Base-by-base conservation (phyloP, 2,888 invertebrate genomes). In the Cylindroiulus punctatus region DNA sequence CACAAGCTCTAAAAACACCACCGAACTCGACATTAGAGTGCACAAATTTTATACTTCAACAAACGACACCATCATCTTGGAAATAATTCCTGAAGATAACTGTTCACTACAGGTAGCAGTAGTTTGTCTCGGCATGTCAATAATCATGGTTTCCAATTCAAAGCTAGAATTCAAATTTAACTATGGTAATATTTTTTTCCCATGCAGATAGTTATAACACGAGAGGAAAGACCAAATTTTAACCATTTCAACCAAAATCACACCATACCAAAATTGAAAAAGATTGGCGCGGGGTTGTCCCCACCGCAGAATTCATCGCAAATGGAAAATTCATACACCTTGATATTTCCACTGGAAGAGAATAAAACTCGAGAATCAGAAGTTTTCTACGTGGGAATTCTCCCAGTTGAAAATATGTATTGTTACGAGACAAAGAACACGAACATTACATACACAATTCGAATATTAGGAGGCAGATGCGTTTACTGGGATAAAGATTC, bases 401-500 rank as follows among this genome's bases (percentile, higher is more conserved):
- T 65, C 19, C 22, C 22, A 65, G 57, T 1, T 65, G 26, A 22
- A 22, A 65, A 65, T 7, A 5, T 3, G 8, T 2, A 65, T 22
- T 22, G 22, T 5, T 10, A 36, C 36, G 10, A 22, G 82, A 7
- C 40, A 82, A 82, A n/a, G n/a, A 19, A 81, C 7, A 17, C 0
- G 36, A 42, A 82, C n/a, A 82, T 82, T 30, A 22, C 40, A 7
- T 82, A 82, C 82, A 32, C n/a, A 8, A 30, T 82, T 10, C n/a
- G 40, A 36, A 42, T 42, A 32, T 22, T 82, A n/a, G 19, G 10
- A 10, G 85, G 36, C 12, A 52, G 17, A 4, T 85, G 85, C 44
- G 32, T 44, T 40, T 65, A 47, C 26, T 85, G 85, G 85, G 85
- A 85, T 17, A 32, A 52, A 65, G 40, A 85, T 44, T 32, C 17